Evolutionary conservation across 1,140 invertebrate genomes (phyloP).

Genomic region (Chironomus striatipennis): DNA sequence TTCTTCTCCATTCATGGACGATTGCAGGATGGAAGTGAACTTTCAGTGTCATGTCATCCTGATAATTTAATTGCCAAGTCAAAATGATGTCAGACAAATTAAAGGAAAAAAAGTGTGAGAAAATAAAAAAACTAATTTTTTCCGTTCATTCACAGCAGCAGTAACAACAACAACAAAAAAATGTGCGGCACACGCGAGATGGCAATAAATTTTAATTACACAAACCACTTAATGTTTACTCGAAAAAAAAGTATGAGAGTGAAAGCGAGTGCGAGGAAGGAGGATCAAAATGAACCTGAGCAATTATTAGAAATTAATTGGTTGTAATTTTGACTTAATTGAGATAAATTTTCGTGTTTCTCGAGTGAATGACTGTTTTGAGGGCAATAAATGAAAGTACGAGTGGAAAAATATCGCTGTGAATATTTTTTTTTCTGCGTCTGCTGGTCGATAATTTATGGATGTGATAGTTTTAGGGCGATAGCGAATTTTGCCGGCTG

Average conservation of each 20-base stretch:
- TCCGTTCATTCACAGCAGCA: not conserved
- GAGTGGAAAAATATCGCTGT: no score
- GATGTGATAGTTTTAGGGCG: no score
- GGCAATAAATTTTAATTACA: constrained; percentile 10
- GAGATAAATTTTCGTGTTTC: not conserved
- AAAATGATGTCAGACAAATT: not conserved
- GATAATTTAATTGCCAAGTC: not conserved
- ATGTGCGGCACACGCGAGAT: not conserved
- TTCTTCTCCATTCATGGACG: not conserved
- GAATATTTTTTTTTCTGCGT: no score
- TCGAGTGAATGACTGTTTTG: not conserved
- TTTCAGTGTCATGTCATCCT: no score
- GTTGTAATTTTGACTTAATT: not conserved
- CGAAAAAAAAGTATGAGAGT: not conserved
- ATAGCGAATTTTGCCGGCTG: no score
- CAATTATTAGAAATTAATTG: constrained; percentile 10
- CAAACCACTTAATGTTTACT: constrained; percentile 14
- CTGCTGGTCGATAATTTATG: no score
- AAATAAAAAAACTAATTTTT: not conserved
- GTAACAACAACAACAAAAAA: no score
- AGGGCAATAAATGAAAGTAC: no score
- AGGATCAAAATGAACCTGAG: not conserved
- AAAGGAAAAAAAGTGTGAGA: not conserved
- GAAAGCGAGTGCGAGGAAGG: not conserved
- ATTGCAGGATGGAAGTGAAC: not conserved